Evolutionary conservation across 2,797 vertebrate species (phyloP).

Genomic region (Astyanax mexicanus): DNA sequence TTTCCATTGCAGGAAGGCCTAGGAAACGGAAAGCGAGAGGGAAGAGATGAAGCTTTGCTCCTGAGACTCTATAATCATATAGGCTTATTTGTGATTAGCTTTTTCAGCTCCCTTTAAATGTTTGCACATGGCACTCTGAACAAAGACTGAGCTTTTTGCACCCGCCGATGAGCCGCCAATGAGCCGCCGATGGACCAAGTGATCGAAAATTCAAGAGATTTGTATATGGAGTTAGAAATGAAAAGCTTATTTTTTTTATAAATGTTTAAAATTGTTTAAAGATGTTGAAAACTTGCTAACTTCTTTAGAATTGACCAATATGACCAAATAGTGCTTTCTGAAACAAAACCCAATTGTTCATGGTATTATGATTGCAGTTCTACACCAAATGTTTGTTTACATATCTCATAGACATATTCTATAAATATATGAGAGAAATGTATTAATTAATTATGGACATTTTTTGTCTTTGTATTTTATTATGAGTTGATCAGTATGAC

Average conservation of each 20-base stretch:
- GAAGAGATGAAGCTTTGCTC: conserved; percentile 66
- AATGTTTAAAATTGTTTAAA: too few species aligned
- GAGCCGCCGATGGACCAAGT: neutral
- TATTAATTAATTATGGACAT: too few species aligned
- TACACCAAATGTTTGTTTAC: conserved; percentile 27
- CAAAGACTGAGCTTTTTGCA: neutral
- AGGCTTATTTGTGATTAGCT: neutral
- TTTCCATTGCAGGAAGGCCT: conserved; percentile 69
- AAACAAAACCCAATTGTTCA: conserved; percentile 5
- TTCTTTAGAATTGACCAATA: conserved; percentile 4
- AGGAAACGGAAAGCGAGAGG: conserved; percentile 77
- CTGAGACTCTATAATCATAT: neutral
- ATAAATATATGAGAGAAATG: conserved; percentile 3
- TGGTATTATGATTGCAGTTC: neutral
- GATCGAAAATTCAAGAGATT: neutral
- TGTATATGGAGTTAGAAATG: conserved; percentile 19
- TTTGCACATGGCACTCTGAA: neutral
- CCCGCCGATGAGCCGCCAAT: neutral
- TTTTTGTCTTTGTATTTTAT: neutral
- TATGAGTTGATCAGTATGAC: neutral
- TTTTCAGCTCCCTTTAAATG: conserved; percentile 29
- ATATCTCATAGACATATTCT: too few species aligned
- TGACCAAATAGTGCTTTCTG: conserved; percentile 29
- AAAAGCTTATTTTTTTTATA: conserved; percentile 19
- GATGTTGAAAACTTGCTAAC: neutral